Conservation (phyloP, 2,797 vertebrate species). For the Acanthopagrus latus region DNA sequence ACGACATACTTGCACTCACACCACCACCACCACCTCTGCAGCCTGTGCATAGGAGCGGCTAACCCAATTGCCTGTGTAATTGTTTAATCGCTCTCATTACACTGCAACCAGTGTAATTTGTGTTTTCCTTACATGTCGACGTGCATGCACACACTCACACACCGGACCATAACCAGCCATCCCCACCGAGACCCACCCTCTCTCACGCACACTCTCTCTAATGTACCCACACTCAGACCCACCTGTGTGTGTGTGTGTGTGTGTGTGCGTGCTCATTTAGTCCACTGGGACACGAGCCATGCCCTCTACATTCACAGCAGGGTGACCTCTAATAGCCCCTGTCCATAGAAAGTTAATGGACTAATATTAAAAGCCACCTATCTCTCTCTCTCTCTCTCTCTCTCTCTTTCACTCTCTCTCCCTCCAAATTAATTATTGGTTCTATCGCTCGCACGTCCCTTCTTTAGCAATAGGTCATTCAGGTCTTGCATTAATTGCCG, state of each 20-base stretch:
- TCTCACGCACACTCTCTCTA: background rate
- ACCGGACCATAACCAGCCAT: constrained; percentile 43
- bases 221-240: constrained; percentile 6
- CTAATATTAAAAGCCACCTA: constrained; percentile 71
- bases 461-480: constrained; percentile 93
- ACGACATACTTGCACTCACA: constrained; percentile 8
- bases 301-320: constrained; percentile 47
- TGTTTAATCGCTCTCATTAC: constrained; percentile 86
- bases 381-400: constrained; percentile 18
- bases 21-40: constrained; percentile 55
- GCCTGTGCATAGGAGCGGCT: constrained; percentile 71
- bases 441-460: constrained; percentile 80
- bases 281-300: constrained; percentile 34
- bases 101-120: constrained; percentile 80
- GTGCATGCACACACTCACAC: constrained; percentile 15
- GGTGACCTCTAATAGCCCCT: constrained; percentile 52
- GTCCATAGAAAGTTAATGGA: constrained; percentile 76
- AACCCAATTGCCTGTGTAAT: constrained; percentile 85
- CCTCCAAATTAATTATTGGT: constrained; percentile 88
- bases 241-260: constrained; percentile 7
- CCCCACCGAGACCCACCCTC: constrained; percentile 38
- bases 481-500: constrained; percentile 98
- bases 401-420: constrained; percentile 44
- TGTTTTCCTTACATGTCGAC: constrained; percentile 69
- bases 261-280: constrained; percentile 1